Percentiles rank a stretch among this genome's conserved stretches.
Conservation (phyloP, 2,797 vertebrate genomes). For the Ataeniobius toweri region DNA sequence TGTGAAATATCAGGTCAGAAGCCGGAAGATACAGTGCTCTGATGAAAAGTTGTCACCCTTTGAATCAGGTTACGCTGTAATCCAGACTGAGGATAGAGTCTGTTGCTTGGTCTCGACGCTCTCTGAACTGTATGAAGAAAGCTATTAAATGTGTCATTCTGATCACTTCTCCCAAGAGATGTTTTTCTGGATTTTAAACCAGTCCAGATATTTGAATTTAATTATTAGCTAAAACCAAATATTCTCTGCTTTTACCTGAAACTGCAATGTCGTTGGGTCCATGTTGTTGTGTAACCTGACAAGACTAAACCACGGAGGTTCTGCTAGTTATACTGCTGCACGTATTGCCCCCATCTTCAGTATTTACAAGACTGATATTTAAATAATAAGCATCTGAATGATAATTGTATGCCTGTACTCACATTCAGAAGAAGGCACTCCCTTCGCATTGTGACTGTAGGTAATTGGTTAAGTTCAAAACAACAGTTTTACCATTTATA, state of each 20-base stretch:
- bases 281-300: too few species aligned
- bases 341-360: too few species aligned
- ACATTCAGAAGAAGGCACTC: neutral
- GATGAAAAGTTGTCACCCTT: constrained; percentile 59
- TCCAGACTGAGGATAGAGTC: constrained; percentile 18
- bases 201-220: neutral
- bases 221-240: neutral
- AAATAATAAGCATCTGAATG: neutral
- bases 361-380: neutral
- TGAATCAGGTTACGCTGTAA: constrained; percentile 45
- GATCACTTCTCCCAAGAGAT: constrained; percentile 5
- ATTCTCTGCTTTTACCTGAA: neutral
- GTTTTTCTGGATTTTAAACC: neutral
- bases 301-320: too few species aligned
- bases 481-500: too few species aligned
- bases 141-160: neutral
- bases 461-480: too few species aligned
- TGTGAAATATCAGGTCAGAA: constrained; percentile 55
- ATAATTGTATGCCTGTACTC: neutral
- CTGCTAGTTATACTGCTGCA: too few species aligned
- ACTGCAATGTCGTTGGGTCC: too few species aligned
- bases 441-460: too few species aligned
- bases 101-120: neutral
- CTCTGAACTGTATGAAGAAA: neutral
- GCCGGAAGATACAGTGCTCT: constrained; percentile 41